phyloP scores from a whole-genome alignment of 2,888 invertebrate species.

The Melanchra persicariae region DNA sequence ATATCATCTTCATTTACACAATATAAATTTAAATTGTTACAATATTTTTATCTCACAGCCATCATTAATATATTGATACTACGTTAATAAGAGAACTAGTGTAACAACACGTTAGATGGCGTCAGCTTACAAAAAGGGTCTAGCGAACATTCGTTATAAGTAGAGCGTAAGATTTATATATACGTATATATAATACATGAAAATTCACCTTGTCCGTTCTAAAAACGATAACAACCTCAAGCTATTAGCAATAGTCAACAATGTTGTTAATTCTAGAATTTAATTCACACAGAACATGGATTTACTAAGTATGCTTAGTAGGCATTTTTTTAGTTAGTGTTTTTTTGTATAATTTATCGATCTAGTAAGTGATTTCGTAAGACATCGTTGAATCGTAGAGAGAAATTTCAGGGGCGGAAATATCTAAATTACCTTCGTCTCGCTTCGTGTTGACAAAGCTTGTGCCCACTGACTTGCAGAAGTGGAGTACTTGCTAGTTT shows the following conservation, averaged over 20 bases:
- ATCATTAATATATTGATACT: conserved; percentile 91
- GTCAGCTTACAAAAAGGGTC: conserved; percentile 88
- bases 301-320: conserved; percentile 82
- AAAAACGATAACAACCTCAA: conserved; percentile 91
- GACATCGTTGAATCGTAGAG: conserved; percentile 66
- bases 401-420: conserved; percentile 60
- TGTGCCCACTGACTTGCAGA: conserved; percentile 39
- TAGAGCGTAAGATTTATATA: conserved; percentile 80
- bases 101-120: conserved; percentile 89
- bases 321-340: conserved; percentile 70
- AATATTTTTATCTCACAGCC: conserved; percentile 90
- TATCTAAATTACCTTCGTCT: conserved; percentile 55
- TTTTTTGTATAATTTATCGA: conserved; percentile 65
- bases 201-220: conserved; percentile 89
- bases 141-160: conserved; percentile 89
- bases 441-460: conserved; percentile 22
- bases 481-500: neutral
- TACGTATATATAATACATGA: conserved; percentile 84
- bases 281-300: conserved; percentile 88
- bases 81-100: conserved; percentile 90
- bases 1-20: conserved; percentile 85
- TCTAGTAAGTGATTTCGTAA: conserved; percentile 65
- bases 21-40: conserved; percentile 90
- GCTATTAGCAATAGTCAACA: conserved; percentile 91
- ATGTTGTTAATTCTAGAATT: conserved; percentile 89